phyloP scores from a whole-genome alignment of 2,797 vertebrate species.

The Heterohyrax brucei region DNA sequence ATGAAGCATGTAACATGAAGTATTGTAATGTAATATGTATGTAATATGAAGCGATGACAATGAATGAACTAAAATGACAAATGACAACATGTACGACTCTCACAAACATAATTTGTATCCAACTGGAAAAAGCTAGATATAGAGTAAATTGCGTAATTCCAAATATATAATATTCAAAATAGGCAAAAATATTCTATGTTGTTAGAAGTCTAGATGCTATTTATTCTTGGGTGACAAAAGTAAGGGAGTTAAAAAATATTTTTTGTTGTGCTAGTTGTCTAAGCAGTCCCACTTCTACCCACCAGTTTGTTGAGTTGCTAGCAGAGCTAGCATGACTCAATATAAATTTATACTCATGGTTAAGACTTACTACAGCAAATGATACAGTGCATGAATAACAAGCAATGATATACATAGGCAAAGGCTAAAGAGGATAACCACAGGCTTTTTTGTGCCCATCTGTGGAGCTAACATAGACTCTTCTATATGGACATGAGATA shows the following conservation, averaged over 20 bases:
- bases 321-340: conserved; percentile 2
- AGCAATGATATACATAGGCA: not conserved
- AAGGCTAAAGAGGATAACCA: not conserved
- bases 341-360: not conserved
- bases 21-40: too few relatives aligned
- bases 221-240: not conserved
- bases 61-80: not conserved
- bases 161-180: not conserved
- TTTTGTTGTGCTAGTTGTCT: not conserved
- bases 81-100: not conserved
- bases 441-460: not conserved
- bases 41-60: not conserved
- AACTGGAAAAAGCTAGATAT: not conserved
- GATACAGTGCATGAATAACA: not conserved
- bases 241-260: not conserved
- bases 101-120: not conserved
- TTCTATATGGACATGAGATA: not conserved
- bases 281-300: not conserved
- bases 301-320: not conserved
- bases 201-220: not conserved
- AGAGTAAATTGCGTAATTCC: not conserved
- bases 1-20: too few relatives aligned
- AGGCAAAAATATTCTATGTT: not conserved
- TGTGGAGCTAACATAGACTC: not conserved
- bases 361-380: conserved; percentile 18